Base-by-base conservation (phyloP, 1,140 invertebrate species). In the Zaprionus capensis region DNA sequence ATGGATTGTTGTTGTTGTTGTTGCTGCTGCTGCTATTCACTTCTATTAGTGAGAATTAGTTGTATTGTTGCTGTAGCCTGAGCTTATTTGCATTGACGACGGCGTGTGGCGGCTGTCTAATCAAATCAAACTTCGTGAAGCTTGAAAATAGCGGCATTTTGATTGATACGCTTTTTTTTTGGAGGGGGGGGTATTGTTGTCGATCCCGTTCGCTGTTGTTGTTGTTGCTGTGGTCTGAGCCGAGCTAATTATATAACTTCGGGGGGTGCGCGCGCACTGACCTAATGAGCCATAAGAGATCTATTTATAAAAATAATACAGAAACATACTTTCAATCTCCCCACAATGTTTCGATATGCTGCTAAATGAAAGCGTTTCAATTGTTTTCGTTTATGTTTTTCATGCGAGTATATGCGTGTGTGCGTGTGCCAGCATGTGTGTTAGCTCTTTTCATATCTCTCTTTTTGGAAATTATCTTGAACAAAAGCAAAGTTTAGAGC, bases 91-190 rank as follows among this genome's bases (percentile, higher is more conserved):
- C 77, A 65, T 76, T 72, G 53, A 15, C 65, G 71, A 53, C 67
- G 73, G 84, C 83, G 83, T 83, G 83, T 87, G 83, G 81, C 83
- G 78, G 81, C 84, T 86, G 83, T 86, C 83, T 81, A 78, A 67
- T 66, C 61, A 70, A 81, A 77, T 73, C 70, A 84, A 84, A 71
- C 63, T 77, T 76, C 66, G 65, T 64, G 63, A 26, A 70, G 76
- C 76, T 86, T 80, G 79, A 87, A 86, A 86, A 86, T 87, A 86
- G 83, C 83, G 62, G 73, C 71, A 68, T 51, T 69, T 86, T 70
- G 83, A 83, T 82, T 80, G 83, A 86, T 82, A 80, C 73, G 61
- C 64, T 77, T 44, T 67, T 63, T 15, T 41, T n/a, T 41, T n/a
- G 6, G 6, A 2, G 14, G 5, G 64, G 20, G 17, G 26, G 26